Evolutionary conservation across 1,140 invertebrate genomes (phyloP), one percentile per base, ranked within the genome.

Genomic region (Brachionus plicatilis): DNA sequence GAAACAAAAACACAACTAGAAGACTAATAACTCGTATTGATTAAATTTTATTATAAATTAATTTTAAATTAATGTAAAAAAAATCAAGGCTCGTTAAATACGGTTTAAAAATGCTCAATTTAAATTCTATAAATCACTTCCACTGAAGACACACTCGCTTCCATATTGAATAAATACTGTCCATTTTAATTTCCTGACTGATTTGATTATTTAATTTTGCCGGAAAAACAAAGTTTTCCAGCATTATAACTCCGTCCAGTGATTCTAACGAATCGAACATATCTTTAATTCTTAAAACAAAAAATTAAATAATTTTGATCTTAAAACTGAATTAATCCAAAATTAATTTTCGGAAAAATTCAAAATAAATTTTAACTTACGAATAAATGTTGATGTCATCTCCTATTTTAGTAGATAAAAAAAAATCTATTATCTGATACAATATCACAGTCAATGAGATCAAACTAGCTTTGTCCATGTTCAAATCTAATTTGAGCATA

Each of bases 21-120:
- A 68, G 53, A 60, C 53, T 60, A 60, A 60, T 20, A 60, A 20
- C 17, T 60, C 53, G 53, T 60, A 60, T 60, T 60, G 53, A 60
- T 60, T 60, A 60, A 60, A 60, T 60, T 60, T 60, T 60, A 60
- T 60, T 60, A 60, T 60, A 60, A 60, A 60, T 60, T 60, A 60
- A 60, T 60, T 60, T 60, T 60, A 60, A 60, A 60, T 60, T 60
- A 60, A 60, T 27, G 53, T 60, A 60, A 60, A 37, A 37, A 60
- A 60, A 60, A 27, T 68, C 29, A 68, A 14, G 66, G 33, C 66
- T 68, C 66, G n/a, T 68, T 68, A 11, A 60, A 60, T 60, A 60
- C n/a, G 20, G 8, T 24, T 60, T 60, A 60, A 12, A 60, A 60
- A 20, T 60, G 53, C 53, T 60, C 27, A 20, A 60, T 17, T 60